Evolutionary conservation across 2,113 vertebrate species (phyloP).

Genomic region (Pteronura brasiliensis): DNA sequence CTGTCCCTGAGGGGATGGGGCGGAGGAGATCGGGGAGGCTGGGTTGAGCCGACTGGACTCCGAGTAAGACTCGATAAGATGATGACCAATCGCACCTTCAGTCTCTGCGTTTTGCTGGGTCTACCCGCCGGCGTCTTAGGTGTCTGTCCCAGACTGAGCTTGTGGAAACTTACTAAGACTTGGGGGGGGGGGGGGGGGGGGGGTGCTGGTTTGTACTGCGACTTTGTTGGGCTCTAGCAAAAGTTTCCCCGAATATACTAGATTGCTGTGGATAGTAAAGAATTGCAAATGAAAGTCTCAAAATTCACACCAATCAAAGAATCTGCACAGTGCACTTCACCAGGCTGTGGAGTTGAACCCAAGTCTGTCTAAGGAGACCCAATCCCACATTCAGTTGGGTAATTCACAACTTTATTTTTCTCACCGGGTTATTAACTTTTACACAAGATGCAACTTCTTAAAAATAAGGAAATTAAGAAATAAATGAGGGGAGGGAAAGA

Average conservation of each 20-base stretch:
- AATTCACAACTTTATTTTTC: neutral
- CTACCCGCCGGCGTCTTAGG: neutral
- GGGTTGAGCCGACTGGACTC: neutral
- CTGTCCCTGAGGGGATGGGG: neutral
- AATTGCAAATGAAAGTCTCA: neutral
- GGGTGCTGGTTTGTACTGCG: neutral
- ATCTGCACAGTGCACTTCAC: neutral
- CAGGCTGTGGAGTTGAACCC: neutral
- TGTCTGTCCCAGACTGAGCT: neutral
- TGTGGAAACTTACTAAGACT: neutral
- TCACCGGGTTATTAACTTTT: neutral
- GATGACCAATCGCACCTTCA: neutral
- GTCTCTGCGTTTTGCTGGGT: neutral
- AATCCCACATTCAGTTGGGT: neutral
- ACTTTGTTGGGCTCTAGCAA: neutral
- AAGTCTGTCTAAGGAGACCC: neutral
- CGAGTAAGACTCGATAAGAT: conserved; percentile 22
- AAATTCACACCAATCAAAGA: neutral
- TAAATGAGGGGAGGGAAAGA: neutral
- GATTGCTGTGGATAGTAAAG: neutral
- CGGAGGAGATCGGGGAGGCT: neutral
- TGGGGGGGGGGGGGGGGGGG: no score
- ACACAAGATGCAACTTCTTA: neutral
- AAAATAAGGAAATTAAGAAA: neutral
- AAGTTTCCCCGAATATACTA: neutral